Percentiles rank a stretch among this genome's conserved stretches.
Evolutionary conservation across 92 coral and sea anemone species (phyloP).

Genomic region (Scolanthus callimorphus): DNA sequence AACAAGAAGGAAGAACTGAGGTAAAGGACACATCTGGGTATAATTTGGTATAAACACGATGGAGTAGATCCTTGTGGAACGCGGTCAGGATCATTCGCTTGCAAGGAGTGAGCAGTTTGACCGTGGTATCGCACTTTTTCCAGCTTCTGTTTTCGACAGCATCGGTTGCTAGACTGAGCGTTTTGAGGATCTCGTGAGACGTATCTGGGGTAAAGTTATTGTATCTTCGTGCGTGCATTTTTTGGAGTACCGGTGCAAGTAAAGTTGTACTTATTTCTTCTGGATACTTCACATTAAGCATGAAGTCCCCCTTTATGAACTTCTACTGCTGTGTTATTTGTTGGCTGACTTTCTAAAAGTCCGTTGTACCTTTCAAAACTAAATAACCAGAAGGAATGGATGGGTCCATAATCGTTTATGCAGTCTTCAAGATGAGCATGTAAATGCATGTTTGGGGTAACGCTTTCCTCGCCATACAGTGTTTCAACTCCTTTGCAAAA

Average conservation of each 20-base stretch:
- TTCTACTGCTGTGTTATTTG: too few species aligned
- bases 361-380: constrained; percentile 6
- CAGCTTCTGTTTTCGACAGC: constrained; percentile 2
- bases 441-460: too few species aligned
- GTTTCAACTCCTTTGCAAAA: too few species aligned
- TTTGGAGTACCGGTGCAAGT: neutral
- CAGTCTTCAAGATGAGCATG: too few species aligned
- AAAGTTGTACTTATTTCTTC: constrained; percentile 8
- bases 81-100: constrained; percentile 4
- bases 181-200: constrained; percentile 4
- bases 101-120: constrained; percentile 6
- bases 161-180: neutral
- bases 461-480: too few species aligned
- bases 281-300: constrained; percentile 9
- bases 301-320: constrained; percentile 9
- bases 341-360: constrained; percentile 6
- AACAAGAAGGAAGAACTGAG: too few species aligned
- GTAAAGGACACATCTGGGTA: neutral
- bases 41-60: constrained; percentile 5
- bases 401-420: too few species aligned
- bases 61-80: constrained; percentile 1
- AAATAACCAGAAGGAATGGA: too few species aligned
- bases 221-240: neutral
- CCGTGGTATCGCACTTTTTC: neutral
- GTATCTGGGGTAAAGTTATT: constrained; percentile 4